A percentile compares a stretch with the other conserved stretches of the same genome.
These are phyloP conservation scores for Dipodomys ordii DNA, from an alignment of 2,113 vertebrate genomes.

Conservation along the genomic window DNA sequence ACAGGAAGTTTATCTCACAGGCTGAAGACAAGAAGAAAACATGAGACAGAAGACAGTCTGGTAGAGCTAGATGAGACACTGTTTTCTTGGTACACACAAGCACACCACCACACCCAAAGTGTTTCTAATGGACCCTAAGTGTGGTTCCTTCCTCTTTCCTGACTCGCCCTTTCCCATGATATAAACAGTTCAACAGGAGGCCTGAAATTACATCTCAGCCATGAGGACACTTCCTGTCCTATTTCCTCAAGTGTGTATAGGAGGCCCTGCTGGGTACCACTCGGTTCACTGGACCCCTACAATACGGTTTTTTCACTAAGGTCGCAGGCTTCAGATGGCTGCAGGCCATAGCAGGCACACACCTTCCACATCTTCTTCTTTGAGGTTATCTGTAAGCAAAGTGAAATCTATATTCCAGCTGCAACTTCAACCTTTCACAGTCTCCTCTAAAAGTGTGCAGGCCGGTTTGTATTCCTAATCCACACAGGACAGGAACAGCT, in stretches of 20 bases:
- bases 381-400: slow-evolving; percentile 5
- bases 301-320: background rate
- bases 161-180: slow-evolving; percentile 62
- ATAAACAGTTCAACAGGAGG: slow-evolving; percentile 28
- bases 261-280: background rate
- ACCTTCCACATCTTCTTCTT: background rate
- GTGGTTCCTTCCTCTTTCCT: slow-evolving; percentile 74
- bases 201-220: slow-evolving; percentile 53
- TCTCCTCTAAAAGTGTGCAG: background rate
- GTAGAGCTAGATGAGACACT: background rate
- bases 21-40: slow-evolving; percentile 2
- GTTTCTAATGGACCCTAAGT: slow-evolving; percentile 46
- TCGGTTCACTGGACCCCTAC: background rate
- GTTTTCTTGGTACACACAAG: slow-evolving; percentile 46
- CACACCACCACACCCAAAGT: slow-evolving; percentile 62
- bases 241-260: background rate
- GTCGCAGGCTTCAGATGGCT: background rate
- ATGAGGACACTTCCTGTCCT: slow-evolving; percentile 34
- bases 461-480: background rate
- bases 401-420: background rate
- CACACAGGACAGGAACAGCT: background rate
- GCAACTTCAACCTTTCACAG: background rate
- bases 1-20: background rate
- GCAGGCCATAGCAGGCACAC: background rate
- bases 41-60: background rate